Percentiles rank a stretch among this genome's conserved stretches.
phyloP scores from a whole-genome alignment of 2,113 vertebrate species.

The Todiramphus saurophagus region DNA sequence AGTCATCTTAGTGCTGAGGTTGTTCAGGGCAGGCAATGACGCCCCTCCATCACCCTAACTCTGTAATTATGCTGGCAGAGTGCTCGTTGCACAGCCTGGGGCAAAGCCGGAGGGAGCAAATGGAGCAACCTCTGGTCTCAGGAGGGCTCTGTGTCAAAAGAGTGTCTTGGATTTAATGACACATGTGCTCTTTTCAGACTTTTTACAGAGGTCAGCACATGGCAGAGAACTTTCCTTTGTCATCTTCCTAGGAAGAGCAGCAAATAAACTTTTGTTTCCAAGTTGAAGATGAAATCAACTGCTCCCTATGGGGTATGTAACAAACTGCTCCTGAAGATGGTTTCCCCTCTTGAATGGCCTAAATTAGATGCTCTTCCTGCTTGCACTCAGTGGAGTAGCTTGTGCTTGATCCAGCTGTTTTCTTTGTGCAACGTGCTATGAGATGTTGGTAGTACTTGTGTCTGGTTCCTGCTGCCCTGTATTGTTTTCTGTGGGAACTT shows the following conservation, averaged over 20 bases:
- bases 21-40: not conserved
- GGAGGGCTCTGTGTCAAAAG: not conserved
- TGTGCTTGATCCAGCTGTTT: not conserved
- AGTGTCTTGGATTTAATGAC: slow-evolving; percentile 30
- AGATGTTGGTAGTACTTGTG: not conserved
- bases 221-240: slow-evolving; percentile 10
- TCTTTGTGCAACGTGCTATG: accelerated
- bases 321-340: not conserved
- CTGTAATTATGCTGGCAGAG: not conserved
- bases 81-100: not conserved
- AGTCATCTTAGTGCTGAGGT: not conserved
- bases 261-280: not conserved
- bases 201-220: not conserved
- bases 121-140: not conserved
- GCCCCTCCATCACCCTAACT: not conserved
- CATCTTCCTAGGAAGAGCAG: not conserved
- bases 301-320: not conserved
- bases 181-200: not conserved
- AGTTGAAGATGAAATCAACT: not conserved
- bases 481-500: not conserved
- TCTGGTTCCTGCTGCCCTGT: not conserved
- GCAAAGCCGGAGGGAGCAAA: slow-evolving; percentile 41
- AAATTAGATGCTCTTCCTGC: not conserved
- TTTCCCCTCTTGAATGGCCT: not conserved
- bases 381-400: not conserved